Conservation (phyloP, 1,140 invertebrate species). For the Drosophila busckii region DNA sequence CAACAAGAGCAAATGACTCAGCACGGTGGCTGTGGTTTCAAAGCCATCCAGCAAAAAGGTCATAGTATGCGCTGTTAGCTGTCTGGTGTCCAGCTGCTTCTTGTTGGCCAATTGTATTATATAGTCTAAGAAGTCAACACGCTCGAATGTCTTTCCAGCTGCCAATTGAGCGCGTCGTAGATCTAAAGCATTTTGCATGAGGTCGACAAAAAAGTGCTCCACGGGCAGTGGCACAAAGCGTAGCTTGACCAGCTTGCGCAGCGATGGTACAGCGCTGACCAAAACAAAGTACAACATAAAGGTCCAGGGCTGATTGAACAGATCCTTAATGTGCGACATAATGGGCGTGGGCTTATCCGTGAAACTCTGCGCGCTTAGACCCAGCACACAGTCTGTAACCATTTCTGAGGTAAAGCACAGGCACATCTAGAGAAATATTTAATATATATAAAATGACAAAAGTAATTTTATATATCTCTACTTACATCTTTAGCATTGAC, state of each 20-base stretch:
- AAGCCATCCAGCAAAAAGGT: conserved; percentile 71
- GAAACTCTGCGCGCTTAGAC: conserved; percentile 78
- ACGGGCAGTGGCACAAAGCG: conserved; percentile 42
- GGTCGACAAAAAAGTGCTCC: conserved; percentile 63
- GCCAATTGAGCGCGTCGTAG: conserved; percentile 46
- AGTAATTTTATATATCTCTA: neutral
- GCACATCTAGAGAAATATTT: conserved; percentile 38
- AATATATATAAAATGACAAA: neutral
- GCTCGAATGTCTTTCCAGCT: conserved; percentile 31
- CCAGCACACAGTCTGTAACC: conserved; percentile 80
- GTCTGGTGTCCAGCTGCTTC: conserved; percentile 35
- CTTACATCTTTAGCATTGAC: conserved; percentile 58
- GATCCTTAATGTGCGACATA: conserved; percentile 36
- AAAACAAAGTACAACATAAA: conserved; percentile 40
- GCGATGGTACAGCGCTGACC: conserved; percentile 31
- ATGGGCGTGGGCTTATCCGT: conserved; percentile 47
- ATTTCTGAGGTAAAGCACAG: conserved; percentile 79
- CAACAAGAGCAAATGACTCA: neutral
- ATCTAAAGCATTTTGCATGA: conserved; percentile 60
- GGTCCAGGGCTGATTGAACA: conserved; percentile 38
- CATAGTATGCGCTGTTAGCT: conserved; percentile 57
- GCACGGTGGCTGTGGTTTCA: conserved; percentile 58
- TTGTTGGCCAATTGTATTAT: conserved; percentile 72
- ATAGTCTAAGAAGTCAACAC: conserved; percentile 77
- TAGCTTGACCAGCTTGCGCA: conserved; percentile 32